These are phyloP conservation scores for Paracentrotus lividus DNA, from an alignment of 53 echinoderm and acorn worm species.

Conservation along the genomic window DNA sequence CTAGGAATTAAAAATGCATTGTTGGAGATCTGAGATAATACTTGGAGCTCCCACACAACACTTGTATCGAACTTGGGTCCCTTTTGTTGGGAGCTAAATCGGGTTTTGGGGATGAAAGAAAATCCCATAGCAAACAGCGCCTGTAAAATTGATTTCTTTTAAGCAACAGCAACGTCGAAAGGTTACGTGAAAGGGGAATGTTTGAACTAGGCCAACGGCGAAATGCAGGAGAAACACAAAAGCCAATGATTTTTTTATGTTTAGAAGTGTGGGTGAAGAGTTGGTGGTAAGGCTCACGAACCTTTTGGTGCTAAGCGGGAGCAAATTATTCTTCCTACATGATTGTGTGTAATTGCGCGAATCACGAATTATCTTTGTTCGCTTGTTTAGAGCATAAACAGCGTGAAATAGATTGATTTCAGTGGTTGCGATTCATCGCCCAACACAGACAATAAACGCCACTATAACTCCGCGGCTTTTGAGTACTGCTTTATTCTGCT, in stretches of 20 bases:
- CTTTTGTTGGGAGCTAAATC: constrained; percentile 55
- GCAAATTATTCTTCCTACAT: constrained; percentile 62
- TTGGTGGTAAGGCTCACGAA: constrained; percentile 13
- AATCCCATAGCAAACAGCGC: constrained; percentile 55
- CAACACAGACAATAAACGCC: constrained; percentile 18
- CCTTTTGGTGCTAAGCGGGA: constrained; percentile 41
- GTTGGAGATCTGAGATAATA: constrained; percentile 62
- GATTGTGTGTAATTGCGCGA: constrained; percentile 74
- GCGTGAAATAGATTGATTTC: constrained; percentile 76
- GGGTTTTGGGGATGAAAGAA: constrained; percentile 44
- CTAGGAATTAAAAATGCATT: constrained; percentile 60
- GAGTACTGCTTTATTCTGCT: constrained; percentile 25
- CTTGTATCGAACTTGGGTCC: constrained; percentile 61
- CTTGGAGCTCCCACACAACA: constrained; percentile 56
- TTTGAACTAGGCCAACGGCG: constrained; percentile 67
- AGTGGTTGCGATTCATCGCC: constrained; percentile 58
- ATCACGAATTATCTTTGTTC: constrained; percentile 74
- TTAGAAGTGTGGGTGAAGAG: constrained; percentile 28
- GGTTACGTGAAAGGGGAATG: constrained; percentile 39
- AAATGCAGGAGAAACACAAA: constrained; percentile 40
- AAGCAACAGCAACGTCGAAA: constrained; percentile 2
- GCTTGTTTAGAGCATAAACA: constrained; percentile 70
- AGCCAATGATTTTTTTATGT: constrained; percentile 4
- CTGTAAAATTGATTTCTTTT: constrained; percentile 70
- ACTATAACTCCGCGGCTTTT: constrained; percentile 57